Evolutionary conservation across 2,888 invertebrate genomes (phyloP).

Genomic region (Theodoxus fluviatilis): DNA sequence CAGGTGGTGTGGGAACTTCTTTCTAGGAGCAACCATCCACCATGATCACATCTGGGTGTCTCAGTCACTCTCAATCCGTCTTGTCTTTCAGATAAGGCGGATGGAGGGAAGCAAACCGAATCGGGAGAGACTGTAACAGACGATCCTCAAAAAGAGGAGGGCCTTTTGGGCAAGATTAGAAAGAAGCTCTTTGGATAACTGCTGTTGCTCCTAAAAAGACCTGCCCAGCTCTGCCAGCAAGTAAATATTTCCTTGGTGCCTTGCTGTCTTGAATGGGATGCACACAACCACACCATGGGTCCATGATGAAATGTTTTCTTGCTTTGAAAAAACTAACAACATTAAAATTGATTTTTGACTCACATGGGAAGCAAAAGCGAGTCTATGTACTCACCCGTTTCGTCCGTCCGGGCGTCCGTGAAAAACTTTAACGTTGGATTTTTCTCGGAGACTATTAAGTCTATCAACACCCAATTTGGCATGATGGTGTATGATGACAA

Average conservation of each 20-base stretch:
- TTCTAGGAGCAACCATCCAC: no score
- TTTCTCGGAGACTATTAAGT: no score
- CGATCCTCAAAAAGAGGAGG: constrained; percentile 44
- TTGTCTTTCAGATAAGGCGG: constrained; percentile 38
- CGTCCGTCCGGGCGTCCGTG: no score
- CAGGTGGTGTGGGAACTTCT: neutral
- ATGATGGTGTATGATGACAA: no score
- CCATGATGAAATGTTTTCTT: neutral
- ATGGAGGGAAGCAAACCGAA: constrained; percentile 35
- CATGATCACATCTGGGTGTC: constrained; percentile 18
- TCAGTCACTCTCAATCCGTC: constrained; percentile 22
- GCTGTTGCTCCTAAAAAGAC: neutral
- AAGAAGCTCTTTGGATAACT: constrained; percentile 58
- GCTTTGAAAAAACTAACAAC: neutral
- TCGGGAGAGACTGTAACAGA: constrained; percentile 39
- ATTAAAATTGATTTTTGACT: no score
- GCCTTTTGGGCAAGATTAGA: constrained; percentile 58
- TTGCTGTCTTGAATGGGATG: no score
- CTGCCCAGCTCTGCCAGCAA: constrained; percentile 19
- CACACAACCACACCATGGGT: no score
- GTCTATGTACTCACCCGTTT: no score
- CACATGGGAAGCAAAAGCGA: no score
- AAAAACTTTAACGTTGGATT: no score
- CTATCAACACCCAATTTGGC: no score
- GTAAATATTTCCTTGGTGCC: constrained; percentile 9